phyloP scores from a whole-genome alignment of 2,113 vertebrate species.

The Chloroceryle aenea region DNA sequence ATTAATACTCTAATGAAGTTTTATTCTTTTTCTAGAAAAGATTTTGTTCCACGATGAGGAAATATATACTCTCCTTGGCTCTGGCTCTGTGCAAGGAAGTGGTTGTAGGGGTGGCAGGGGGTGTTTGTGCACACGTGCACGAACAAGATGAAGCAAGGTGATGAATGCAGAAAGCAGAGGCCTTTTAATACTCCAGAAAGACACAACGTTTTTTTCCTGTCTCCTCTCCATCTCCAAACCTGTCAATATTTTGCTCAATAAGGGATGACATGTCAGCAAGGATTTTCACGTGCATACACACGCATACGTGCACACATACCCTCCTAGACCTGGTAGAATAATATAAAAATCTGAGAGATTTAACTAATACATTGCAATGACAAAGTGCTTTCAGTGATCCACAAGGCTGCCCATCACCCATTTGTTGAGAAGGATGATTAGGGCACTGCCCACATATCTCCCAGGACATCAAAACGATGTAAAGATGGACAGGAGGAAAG shows the following conservation, averaged over 20 bases:
- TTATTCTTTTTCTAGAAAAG: slow-evolving; percentile 71
- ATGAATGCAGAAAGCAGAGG: not conserved
- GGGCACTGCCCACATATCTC: not conserved
- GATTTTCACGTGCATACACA: not conserved
- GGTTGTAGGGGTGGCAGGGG: not conserved
- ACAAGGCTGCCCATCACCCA: not conserved
- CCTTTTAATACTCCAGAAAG: slow-evolving; percentile 7
- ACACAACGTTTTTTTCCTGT: not conserved
- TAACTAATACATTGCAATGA: not conserved
- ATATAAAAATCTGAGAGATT: not conserved
- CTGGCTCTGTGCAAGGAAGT: not conserved
- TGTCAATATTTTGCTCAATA: slow-evolving; percentile 49
- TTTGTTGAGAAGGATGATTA: not conserved
- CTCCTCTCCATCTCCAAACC: slow-evolving; percentile 17
- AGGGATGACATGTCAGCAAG: not conserved
- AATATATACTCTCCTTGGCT: slow-evolving; percentile 61
- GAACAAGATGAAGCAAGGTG: not conserved
- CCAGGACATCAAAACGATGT: not conserved
- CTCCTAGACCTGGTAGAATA: not conserved
- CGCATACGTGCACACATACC: not conserved
- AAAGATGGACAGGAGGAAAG: not conserved
- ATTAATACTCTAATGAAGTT: slow-evolving; percentile 74
- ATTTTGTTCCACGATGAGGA: slow-evolving; percentile 63
- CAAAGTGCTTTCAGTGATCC: not conserved
- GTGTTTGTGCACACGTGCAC: not conserved